These are phyloP conservation scores for Sphyrna mokarran DNA, from an alignment of 2,113 vertebrate species.

Conservation along the genomic window DNA sequence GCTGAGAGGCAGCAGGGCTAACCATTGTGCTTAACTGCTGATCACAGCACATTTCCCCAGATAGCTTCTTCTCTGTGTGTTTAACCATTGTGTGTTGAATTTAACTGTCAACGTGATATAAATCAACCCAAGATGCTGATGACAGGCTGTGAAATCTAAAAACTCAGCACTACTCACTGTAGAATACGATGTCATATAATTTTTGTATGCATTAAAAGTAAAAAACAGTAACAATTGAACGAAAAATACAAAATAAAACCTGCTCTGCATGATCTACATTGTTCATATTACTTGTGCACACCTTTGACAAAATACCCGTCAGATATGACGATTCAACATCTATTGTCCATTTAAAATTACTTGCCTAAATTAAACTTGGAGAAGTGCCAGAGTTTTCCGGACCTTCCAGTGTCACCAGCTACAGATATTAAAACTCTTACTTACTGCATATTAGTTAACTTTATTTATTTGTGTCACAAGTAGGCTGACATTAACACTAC, in stretches of 20 bases:
- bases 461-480: too few species aligned
- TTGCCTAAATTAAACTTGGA: background rate
- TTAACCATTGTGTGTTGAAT: background rate
- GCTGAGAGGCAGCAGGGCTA: too few species aligned
- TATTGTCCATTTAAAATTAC: background rate
- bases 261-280: background rate
- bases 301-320: background rate
- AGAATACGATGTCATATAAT: background rate
- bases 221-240: background rate
- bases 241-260: background rate
- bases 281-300: background rate
- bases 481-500: too few species aligned
- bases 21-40: background rate
- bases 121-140: background rate
- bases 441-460: background rate
- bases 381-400: background rate
- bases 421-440: background rate
- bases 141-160: background rate
- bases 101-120: background rate
- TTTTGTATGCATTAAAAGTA: background rate
- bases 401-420: background rate
- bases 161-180: background rate
- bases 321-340: background rate
- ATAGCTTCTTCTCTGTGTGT: background rate
- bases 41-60: background rate